Evolutionary conservation across 2,888 invertebrate genomes (phyloP).

Genomic region (Leptinotarsa peninsularis): DNA sequence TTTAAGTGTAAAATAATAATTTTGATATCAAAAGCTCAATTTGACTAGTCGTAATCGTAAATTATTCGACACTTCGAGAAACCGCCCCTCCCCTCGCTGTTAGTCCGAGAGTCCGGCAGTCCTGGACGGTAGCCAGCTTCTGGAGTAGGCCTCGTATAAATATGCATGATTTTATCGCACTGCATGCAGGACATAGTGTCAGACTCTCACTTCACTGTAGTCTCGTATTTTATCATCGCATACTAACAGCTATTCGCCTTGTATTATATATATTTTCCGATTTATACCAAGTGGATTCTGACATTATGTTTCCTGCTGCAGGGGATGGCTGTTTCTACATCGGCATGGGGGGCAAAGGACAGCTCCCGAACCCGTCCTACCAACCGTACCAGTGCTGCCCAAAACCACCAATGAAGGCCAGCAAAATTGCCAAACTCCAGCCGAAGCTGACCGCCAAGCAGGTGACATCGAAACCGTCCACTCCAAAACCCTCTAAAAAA

Average conservation of each 20-base stretch:
- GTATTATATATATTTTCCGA: constrained; percentile 37
- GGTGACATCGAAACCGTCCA: constrained; percentile 32
- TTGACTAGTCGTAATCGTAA: not conserved
- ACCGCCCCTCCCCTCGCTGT: constrained; percentile 26
- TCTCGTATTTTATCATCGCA: constrained; percentile 48
- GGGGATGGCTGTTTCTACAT: constrained; percentile 98
- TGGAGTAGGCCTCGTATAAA: constrained; percentile 54
- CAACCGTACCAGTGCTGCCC: constrained; percentile 95
- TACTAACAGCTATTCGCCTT: constrained; percentile 59
- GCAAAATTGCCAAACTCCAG: constrained; percentile 84
- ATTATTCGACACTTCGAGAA: constrained; percentile 15
- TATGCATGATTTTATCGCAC: constrained; percentile 61
- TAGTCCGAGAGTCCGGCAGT: constrained; percentile 51
- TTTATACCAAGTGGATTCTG: constrained; percentile 69
- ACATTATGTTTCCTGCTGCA: constrained; percentile 84
- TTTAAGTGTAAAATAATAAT: too few relatives aligned
- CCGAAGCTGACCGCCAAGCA: constrained; percentile 49
- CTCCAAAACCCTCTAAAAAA: constrained; percentile 63
- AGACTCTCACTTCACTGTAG: constrained; percentile 63
- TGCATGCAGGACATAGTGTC: constrained; percentile 67
- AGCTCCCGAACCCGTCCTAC: constrained; percentile 81
- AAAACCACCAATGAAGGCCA: constrained; percentile 82
- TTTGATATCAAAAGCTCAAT: too few relatives aligned
- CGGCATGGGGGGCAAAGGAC: constrained; percentile 90
- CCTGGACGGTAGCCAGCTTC: constrained; percentile 54